Base-by-base conservation (phyloP, 1,140 invertebrate genomes). In the Drosophila tani region DNA sequence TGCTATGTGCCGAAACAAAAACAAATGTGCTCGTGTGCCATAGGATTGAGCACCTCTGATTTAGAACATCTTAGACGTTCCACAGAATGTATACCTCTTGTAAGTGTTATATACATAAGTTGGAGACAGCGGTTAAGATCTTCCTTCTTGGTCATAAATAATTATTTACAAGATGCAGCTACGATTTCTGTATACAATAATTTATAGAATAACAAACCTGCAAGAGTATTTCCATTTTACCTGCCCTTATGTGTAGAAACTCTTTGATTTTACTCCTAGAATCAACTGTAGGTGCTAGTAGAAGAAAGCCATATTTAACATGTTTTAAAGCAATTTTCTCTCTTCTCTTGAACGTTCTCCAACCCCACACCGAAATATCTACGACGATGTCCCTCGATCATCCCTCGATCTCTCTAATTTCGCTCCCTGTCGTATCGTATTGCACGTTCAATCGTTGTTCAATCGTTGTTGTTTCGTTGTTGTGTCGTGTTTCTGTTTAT, bases 261-360 rank as follows among this genome's bases (percentile, higher is more conserved):
- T 32, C 17, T 65, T 32, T 2, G 38, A 32, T 45, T 45, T n/a
- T 32, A 24, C 17, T 47, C 12, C 3, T 11, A 71, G 15, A 50
- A 29, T 17, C 17, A 19, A 38, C 6, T 46, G 29, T 70, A 67
- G 67, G 63, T 46, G 40, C 41, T 70, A 73, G 19, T 24, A n/a
- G 11, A 17, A 43, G 24, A 29, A 6, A 32, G 14, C 29, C 7
- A 24, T 51, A 0, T 43, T 43, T 27, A 60, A 71, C 35, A 53
- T 55, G 46, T 82, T 86, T 79, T 84, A 85, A 84, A 74, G 51
- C 46, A 41, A 56, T 71, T 73, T 56, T 79, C n/a, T 81, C 73
- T 86, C 63, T 91, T 73, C 80, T 91, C 67, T 91, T 68, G 56
- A 91, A 74, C 88, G 76, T 83, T 86, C 55, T 83, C 46, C 67